These are phyloP conservation scores for Cyclophora albipunctata DNA, from an alignment of 2,888 invertebrate species.

Conservation along the genomic window DNA sequence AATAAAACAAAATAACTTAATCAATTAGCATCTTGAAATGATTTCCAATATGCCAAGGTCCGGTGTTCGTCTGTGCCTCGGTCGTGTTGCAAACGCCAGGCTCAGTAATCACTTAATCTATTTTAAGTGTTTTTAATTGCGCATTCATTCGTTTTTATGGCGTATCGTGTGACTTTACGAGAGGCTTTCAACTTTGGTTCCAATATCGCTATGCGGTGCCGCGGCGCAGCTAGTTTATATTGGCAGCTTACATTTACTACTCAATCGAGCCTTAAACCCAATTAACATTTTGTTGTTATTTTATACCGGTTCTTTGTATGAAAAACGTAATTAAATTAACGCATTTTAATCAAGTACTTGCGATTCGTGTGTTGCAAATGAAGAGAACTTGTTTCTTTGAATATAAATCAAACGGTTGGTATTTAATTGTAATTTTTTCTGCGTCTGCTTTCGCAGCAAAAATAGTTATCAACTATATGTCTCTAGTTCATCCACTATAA, in stretches of 20 bases:
- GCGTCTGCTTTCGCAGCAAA: no score
- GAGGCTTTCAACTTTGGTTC: conserved; percentile 26
- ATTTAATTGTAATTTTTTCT: no score
- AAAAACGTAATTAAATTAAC: no score
- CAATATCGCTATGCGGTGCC: conserved; percentile 8
- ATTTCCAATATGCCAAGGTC: conserved; percentile 35
- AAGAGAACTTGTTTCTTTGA: no score
- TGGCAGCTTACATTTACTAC: conserved; percentile 29
- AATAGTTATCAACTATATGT: no score
- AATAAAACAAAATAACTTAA: background rate
- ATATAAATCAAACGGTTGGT: no score
- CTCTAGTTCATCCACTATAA: no score
- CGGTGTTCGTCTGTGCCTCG: conserved; percentile 13
- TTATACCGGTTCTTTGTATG: conserved; percentile 4
- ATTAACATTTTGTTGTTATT: conserved; percentile 28
- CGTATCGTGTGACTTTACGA: conserved; percentile 37
- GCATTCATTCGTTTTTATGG: conserved; percentile 39
- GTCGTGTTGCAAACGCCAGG: conserved; percentile 28
- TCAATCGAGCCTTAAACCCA: conserved; percentile 27
- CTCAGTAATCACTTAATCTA: conserved; percentile 53
- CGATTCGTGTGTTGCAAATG: no score
- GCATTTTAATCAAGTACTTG: no score
- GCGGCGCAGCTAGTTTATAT: conserved; percentile 20
- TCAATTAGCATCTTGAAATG: background rate
- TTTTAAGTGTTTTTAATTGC: conserved; percentile 58